Evolutionary conservation across 1,140 invertebrate genomes (phyloP).

Genomic region (Penaeus japonicus): DNA sequence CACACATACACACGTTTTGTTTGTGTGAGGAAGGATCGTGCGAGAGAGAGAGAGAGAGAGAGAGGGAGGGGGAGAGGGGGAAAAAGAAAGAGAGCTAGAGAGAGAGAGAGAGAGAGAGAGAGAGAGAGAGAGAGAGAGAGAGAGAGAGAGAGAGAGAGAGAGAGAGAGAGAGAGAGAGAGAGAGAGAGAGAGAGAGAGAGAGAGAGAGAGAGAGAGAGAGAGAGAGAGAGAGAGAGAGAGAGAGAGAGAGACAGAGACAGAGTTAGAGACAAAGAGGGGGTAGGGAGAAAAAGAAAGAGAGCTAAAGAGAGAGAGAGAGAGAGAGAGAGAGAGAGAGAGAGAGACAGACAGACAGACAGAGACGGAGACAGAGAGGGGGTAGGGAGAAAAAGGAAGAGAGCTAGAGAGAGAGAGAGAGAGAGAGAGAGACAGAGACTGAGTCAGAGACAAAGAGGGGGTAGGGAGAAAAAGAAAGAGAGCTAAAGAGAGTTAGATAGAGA

Average conservation of each 20-base stretch:
- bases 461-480: neutral
- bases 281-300: neutral
- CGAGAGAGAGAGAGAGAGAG: neutral
- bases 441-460: neutral
- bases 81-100: neutral
- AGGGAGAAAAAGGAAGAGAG: neutral
- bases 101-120: neutral
- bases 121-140: neutral
- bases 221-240: neutral
- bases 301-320: neutral
- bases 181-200: slow-evolving; percentile 37
- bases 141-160: neutral
- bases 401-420: too few relatives aligned
- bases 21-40: neutral
- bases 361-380: neutral
- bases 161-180: slow-evolving; percentile 11
- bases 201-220: slow-evolving; percentile 3
- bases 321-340: neutral
- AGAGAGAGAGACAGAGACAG: neutral
- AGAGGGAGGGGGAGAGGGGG: neutral
- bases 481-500: too few relatives aligned
- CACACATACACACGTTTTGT: neutral
- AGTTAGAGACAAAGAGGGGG: neutral
- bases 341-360: neutral
- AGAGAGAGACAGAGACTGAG: neutral